Base-by-base conservation (phyloP, 2,888 invertebrate genomes). In the Margaritifera margaritifera region DNA sequence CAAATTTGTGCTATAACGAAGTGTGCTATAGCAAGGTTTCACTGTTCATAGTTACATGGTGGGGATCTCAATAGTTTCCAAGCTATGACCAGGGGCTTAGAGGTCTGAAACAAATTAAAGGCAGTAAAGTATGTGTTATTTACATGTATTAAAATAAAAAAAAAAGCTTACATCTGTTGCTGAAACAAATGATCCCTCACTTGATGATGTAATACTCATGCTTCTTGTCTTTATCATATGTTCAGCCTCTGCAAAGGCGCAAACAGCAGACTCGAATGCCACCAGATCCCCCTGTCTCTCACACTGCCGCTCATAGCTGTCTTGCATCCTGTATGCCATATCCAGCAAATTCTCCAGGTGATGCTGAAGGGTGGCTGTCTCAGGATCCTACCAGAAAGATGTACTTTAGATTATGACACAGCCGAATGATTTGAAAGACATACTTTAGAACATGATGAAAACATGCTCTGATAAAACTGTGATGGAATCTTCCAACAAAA, bases 161-260 rank as follows among this genome's bases (percentile, higher is more conserved):
- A 50, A 24, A 27, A 61, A n/a, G 78, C 86, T 84, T 79, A 90
- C 90, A 89, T 98, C 98, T 86, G 96, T 94, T 0, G 98, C 98
- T 2, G 98, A 98, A 63, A 97, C 96, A 91, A 98, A 99, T 74
- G 97, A 97, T 89, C 98, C 98, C 59, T 89, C 89, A 69, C 86
- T 87, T 5, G 81, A 77, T 0, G 86, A 87, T 5, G 84, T 84
- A 18, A 79, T 81, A 65, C 85, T 86, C 55, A 84, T 72, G 57
- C 77, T 64, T 25, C 65, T 72, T 57, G 75, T 74, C 62, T 80
- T 80, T 11, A 76, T 68, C 25, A 75, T 73, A 19, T 74, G 68
- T 51, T 83, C 79, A 59, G 82, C 78, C 61, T 80, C 80, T 6
- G 84, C 76, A 64, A 86, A 83, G 0, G 85, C 84, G 6, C 83